A percentile compares a stretch with the other conserved stretches of the same genome.
These are phyloP conservation scores for Notocelia uddmanniana DNA, from an alignment of 2,888 invertebrate species.

Conservation along the genomic window DNA sequence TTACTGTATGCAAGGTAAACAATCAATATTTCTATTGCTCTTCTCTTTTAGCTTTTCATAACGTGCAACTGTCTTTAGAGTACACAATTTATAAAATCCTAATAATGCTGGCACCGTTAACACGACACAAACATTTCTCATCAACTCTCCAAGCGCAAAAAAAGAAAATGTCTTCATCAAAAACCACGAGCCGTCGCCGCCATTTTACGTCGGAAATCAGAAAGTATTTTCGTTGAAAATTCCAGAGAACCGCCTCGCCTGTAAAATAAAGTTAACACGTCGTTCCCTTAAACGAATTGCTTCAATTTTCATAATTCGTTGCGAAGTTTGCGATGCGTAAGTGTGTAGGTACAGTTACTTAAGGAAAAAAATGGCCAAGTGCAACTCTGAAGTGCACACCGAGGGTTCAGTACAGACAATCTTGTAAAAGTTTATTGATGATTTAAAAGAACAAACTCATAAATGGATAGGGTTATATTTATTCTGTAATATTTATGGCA, in stretches of 20 bases:
- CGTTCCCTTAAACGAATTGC: conserved; percentile 41
- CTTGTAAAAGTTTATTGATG: too few relatives aligned
- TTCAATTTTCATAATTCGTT: conserved; percentile 43
- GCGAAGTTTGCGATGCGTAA: conserved; percentile 38
- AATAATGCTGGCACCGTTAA: background rate
- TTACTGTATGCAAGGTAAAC: too few relatives aligned
- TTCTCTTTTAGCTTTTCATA: too few relatives aligned
- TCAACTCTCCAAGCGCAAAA: background rate
- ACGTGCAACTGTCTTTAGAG: too few relatives aligned
- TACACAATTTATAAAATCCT: background rate
- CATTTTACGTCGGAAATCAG: conserved; percentile 22
- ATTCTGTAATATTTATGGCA: too few relatives aligned
- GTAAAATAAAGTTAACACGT: conserved; percentile 41
- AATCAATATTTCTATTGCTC: too few relatives aligned
- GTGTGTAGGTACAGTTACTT: conserved; percentile 23
- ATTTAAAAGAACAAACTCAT: too few relatives aligned
- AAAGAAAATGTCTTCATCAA: conserved; percentile 7
- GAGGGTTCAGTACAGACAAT: too few relatives aligned
- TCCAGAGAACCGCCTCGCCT: conserved; percentile 6
- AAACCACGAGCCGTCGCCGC: background rate
- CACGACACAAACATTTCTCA: conserved; percentile 1
- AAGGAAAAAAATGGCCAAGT: too few relatives aligned
- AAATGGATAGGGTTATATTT: too few relatives aligned
- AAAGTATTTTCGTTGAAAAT: conserved; percentile 30
- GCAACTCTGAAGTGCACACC: too few relatives aligned